A percentile compares a stretch with the other conserved stretches of the same genome.
These are phyloP conservation scores for Lacanobia wlatinum DNA, from an alignment of 2,888 invertebrate species.

Conservation along the genomic window DNA sequence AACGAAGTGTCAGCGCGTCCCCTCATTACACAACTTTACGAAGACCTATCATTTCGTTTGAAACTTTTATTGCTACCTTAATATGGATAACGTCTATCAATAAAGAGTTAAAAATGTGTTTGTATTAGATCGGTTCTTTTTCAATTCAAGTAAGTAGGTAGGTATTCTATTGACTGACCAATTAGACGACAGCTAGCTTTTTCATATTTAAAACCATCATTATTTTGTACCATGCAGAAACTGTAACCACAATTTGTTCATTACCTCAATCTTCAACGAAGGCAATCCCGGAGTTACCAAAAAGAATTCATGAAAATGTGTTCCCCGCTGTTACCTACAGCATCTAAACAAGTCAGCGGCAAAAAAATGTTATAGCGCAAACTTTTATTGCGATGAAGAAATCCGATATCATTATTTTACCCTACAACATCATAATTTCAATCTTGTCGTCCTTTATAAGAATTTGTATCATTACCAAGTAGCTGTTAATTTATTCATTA, in stretches of 20 bases:
- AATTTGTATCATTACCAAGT: slow-evolving; percentile 59
- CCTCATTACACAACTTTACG: slow-evolving; percentile 62
- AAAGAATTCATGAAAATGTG: slow-evolving; percentile 29
- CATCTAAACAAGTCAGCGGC: slow-evolving; percentile 34
- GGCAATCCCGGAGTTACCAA: neutral
- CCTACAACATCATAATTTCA: slow-evolving; percentile 47
- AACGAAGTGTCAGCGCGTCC: slow-evolving; percentile 69
- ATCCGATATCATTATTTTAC: slow-evolving; percentile 57
- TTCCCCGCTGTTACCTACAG: slow-evolving; percentile 22
- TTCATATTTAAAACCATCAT: neutral
- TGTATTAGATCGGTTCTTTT: neutral
- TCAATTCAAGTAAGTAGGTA: too few relatives aligned
- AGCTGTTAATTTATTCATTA: slow-evolving; percentile 63
- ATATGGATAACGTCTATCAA: slow-evolving; percentile 14
- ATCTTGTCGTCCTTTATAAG: slow-evolving; percentile 50
- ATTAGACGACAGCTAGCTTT: too few relatives aligned
- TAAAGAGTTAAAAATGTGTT: slow-evolving; percentile 30
- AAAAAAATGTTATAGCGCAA: slow-evolving; percentile 32
- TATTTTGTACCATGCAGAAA: neutral
- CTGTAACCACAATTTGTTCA: neutral
- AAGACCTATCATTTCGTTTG: slow-evolving; percentile 69
- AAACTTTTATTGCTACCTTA: slow-evolving; percentile 50
- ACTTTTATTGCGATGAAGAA: slow-evolving; percentile 57
- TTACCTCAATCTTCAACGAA: neutral
- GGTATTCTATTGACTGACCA: neutral